phyloP scores from a whole-genome alignment of 2,797 vertebrate species.

The Trematomus bernacchii region DNA sequence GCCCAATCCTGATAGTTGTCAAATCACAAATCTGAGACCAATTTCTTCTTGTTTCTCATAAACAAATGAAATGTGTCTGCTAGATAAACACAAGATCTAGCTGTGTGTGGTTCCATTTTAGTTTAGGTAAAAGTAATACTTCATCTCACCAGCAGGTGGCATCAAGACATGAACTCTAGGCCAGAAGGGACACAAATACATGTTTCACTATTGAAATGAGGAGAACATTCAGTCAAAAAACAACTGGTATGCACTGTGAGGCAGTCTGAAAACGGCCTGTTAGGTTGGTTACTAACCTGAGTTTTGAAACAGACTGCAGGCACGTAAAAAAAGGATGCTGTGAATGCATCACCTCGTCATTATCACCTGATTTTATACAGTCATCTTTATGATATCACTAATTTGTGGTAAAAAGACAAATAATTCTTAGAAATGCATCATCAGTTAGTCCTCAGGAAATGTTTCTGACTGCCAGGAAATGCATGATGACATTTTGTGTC shows the following conservation, averaged over 20 bases:
- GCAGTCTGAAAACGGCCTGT: slow-evolving; percentile 34
- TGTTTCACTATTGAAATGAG: slow-evolving; percentile 45
- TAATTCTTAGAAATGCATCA: slow-evolving; percentile 48
- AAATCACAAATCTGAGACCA: slow-evolving; percentile 24
- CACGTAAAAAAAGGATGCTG: slow-evolving; percentile 7
- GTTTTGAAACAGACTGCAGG: slow-evolving; percentile 42
- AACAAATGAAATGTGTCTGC: slow-evolving; percentile 27
- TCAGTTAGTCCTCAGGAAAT: slow-evolving; percentile 48
- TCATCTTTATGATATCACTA: slow-evolving; percentile 30
- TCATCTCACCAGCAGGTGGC: slow-evolving; percentile 80
- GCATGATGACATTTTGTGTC: slow-evolving; percentile 26
- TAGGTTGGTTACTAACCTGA: slow-evolving; percentile 37
- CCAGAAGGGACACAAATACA: background rate
- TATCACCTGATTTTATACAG: slow-evolving; percentile 25
- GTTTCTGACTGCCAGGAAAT: slow-evolving; percentile 42
- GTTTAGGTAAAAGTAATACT: slow-evolving; percentile 47
- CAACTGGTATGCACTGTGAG: slow-evolving; percentile 17
- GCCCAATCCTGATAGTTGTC: slow-evolving; percentile 25
- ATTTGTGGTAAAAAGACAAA: slow-evolving; percentile 49
- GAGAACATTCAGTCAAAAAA: slow-evolving; percentile 36
- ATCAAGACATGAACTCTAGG: slow-evolving; percentile 41
- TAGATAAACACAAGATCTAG: slow-evolving; percentile 21
- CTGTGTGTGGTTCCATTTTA: slow-evolving; percentile 25
- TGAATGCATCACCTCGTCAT: slow-evolving; percentile 13
- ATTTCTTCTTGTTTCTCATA: slow-evolving; percentile 17